phyloP scores from a whole-genome alignment of 2,113 vertebrate species.

The Kryptolebias marmoratus region DNA sequence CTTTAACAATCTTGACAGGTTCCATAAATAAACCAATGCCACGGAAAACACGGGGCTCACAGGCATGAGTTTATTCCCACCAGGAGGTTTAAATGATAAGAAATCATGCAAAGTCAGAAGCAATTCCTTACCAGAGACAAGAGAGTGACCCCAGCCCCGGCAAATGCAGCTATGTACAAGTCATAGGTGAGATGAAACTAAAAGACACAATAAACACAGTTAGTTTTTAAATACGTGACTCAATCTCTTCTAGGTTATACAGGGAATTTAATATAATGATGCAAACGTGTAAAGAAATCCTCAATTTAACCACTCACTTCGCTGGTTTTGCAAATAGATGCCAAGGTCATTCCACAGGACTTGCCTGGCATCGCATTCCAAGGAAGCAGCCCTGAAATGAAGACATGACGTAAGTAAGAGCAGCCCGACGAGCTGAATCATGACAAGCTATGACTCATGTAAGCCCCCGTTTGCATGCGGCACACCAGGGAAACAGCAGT shows the following conservation, averaged over 20 bases:
- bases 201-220: constrained; percentile 40
- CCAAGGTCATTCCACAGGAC: constrained; percentile 91
- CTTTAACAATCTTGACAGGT: not conserved
- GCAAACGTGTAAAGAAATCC: constrained; percentile 17
- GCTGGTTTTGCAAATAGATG: constrained; percentile 92
- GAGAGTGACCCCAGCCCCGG: constrained; percentile 91
- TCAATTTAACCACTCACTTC: constrained; percentile 84
- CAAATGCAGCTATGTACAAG: constrained; percentile 93
- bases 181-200: constrained; percentile 97
- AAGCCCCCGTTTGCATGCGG: constrained; percentile 6
- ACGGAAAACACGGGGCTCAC: not conserved
- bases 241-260: not conserved
- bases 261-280: not conserved
- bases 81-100: not conserved
- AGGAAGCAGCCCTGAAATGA: constrained; percentile 88
- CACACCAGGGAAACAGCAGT: constrained; percentile 9
- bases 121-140: constrained; percentile 90
- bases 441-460: constrained; percentile 20
- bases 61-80: not conserved
- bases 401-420: constrained; percentile 42
- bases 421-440: constrained; percentile 36
- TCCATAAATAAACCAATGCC: not conserved
- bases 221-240: constrained; percentile 4
- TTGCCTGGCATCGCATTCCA: constrained; percentile 96
- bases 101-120: constrained; percentile 1